Evolutionary conservation across 1,140 invertebrate species (phyloP), one percentile per base, ranked within the genome.

Genomic region (Papilio machaon): DNA sequence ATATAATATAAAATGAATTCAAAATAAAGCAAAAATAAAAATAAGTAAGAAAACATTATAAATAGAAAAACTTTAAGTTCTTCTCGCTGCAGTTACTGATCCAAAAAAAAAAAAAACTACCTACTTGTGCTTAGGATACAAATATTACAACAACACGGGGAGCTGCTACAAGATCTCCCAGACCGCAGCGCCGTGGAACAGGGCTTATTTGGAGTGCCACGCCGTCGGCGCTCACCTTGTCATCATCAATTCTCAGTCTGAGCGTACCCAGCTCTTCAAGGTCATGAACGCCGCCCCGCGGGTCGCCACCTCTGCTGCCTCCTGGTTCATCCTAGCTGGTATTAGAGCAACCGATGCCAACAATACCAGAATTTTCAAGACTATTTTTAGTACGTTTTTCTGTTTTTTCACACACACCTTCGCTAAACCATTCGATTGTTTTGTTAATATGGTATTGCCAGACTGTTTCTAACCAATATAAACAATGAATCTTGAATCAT

Each of bases 91-190:
- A n/a, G n/a, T n/a, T n/a, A n/a, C n/a, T n/a, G n/a, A n/a, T n/a
- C n/a, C n/a, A n/a, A n/a, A n/a, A n/a, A n/a, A n/a, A n/a, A n/a
- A n/a, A n/a, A n/a, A n/a, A n/a, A n/a, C n/a, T n/a, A 54, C 52
- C 5, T 52, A 54, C 15, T 58, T 30, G 9, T 64, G 23, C 23
- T 49, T 83, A 92, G 91, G 79, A 43, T 92, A 90, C 76, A 49
- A 83, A 70, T 88, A 88, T 74, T 82, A 79, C n/a, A 38, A 79
- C 38, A 82, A 70, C 58, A 82, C 87, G 1, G 82, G 87, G 9
- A 93, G 93, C 70, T 90, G 90, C 73, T 94, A 94, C 82, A 92
- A 88, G 76, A 85, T 92, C 1, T 84, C 91, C 2, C 23, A 47
- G 0, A 46, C 83, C 2, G 60, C 84, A 0, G 87, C 80, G 35